A percentile compares a stretch with the other conserved stretches of the same genome.
These are phyloP conservation scores for Diplodus puntazzo DNA, from an alignment of 2,797 vertebrate species.

Conservation along the genomic window DNA sequence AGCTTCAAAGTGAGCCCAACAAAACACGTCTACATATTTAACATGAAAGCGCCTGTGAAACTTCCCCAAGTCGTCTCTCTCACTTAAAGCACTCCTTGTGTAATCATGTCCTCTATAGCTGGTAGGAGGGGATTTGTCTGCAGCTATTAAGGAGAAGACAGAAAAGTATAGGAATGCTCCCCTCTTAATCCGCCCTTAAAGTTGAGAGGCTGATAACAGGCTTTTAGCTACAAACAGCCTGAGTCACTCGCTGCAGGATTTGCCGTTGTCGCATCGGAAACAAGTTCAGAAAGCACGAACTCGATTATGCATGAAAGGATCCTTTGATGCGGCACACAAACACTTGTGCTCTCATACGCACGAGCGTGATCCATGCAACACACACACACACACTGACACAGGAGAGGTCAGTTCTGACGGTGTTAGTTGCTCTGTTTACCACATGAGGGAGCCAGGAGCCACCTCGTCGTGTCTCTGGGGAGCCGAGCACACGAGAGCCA, in stretches of 20 bases:
- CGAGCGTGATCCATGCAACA: slow-evolving; percentile 3
- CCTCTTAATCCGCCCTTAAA: slow-evolving; percentile 77
- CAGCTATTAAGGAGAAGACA: slow-evolving; percentile 70
- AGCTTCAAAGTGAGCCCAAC: slow-evolving; percentile 71
- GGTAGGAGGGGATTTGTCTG: slow-evolving; percentile 75
- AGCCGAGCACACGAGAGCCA: background rate
- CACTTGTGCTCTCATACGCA: slow-evolving; percentile 17
- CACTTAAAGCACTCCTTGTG: slow-evolving; percentile 57
- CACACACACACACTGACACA: slow-evolving; percentile 2
- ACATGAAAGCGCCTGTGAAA: slow-evolving; percentile 61
- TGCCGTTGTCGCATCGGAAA: slow-evolving; percentile 66
- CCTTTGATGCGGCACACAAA: slow-evolving; percentile 64
- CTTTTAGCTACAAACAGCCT: slow-evolving; percentile 74
- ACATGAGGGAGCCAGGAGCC: slow-evolving; percentile 75
- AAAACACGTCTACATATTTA: slow-evolving; percentile 65
- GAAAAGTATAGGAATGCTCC: slow-evolving; percentile 67
- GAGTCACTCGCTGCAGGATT: slow-evolving; percentile 74
- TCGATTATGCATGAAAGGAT: slow-evolving; percentile 63
- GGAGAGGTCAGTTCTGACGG: slow-evolving; percentile 28
- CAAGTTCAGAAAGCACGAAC: slow-evolving; percentile 66
- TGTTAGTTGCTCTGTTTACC: slow-evolving; percentile 51
- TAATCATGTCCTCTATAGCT: slow-evolving; percentile 68
- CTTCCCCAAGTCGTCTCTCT: slow-evolving; percentile 45
- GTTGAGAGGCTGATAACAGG: slow-evolving; percentile 78
- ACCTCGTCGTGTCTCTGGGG: slow-evolving; percentile 43